Conservation (phyloP, 2,797 vertebrate species). For the Rallus crepitans region DNA sequence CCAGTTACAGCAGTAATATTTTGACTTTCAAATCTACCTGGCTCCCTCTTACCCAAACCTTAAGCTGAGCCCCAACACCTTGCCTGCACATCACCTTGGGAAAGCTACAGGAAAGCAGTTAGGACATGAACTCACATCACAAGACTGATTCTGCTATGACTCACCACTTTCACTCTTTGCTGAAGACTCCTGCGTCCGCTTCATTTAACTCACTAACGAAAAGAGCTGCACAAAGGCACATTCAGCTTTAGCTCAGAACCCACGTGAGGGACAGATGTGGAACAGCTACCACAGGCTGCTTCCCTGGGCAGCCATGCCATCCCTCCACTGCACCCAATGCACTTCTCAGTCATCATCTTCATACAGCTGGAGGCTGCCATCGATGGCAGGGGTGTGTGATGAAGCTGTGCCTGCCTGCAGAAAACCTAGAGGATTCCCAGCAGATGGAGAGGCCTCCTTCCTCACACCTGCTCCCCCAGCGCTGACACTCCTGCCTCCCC, state of each 20-base stretch:
- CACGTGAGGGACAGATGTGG: neutral
- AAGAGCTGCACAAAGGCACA: slow-evolving; percentile 8
- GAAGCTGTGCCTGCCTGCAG: neutral
- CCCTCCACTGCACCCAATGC: neutral
- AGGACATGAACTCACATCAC: slow-evolving; percentile 15
- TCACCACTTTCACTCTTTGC: slow-evolving; percentile 9
- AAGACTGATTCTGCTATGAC: slow-evolving; percentile 39
- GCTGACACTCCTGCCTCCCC: neutral
- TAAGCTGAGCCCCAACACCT: neutral
- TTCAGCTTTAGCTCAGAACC: slow-evolving; percentile 10
- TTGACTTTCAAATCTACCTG: neutral
- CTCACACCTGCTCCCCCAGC: neutral
- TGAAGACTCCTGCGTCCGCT: neutral
- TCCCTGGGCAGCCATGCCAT: neutral
- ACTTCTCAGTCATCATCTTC: neutral
- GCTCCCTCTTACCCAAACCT: neutral
- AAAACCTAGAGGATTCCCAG: neutral
- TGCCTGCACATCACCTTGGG: neutral
- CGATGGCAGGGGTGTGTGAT: neutral
- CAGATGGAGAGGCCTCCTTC: neutral
- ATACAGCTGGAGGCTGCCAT: neutral
- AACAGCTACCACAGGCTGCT: neutral
- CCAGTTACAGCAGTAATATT: neutral
- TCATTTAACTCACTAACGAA: neutral
- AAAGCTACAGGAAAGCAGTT: neutral